These are phyloP conservation scores for Halichoerus grypus DNA, from an alignment of 2,113 vertebrate genomes.

Conservation along the genomic window DNA sequence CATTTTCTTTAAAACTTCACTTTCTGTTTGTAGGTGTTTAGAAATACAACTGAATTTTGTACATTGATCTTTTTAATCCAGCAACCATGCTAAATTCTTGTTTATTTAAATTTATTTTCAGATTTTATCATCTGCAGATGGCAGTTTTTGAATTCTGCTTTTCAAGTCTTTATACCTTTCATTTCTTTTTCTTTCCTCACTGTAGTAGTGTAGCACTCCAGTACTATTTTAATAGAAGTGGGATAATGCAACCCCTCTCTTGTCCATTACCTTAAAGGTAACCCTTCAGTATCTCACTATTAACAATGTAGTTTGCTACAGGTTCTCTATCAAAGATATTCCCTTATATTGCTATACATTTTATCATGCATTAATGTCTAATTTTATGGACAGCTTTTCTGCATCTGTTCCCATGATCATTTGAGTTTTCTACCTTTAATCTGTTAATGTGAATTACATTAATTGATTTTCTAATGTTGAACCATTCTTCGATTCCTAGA, in stretches of 20 bases:
- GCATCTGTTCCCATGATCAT: background rate
- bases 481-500: background rate
- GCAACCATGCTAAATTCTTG: slow-evolving; percentile 1
- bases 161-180: background rate
- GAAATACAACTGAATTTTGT: background rate
- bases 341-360: background rate
- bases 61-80: background rate
- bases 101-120: slow-evolving; percentile 42
- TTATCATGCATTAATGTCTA: background rate
- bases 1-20: slow-evolving; percentile 38
- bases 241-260: background rate
- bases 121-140: slow-evolving; percentile 4
- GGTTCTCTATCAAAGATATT: background rate
- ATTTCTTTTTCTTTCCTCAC: slow-evolving; percentile 14
- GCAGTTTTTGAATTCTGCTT: background rate
- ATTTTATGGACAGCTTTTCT: background rate
- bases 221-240: background rate
- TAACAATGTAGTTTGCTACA: background rate
- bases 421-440: slow-evolving; percentile 29
- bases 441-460: background rate
- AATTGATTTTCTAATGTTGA: slow-evolving; percentile 42
- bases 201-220: background rate
- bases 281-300: background rate
- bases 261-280: background rate
- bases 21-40: slow-evolving; percentile 5